phyloP scores from a whole-genome alignment of 2,113 vertebrate genomes.

The Anthoscopus minutus region DNA sequence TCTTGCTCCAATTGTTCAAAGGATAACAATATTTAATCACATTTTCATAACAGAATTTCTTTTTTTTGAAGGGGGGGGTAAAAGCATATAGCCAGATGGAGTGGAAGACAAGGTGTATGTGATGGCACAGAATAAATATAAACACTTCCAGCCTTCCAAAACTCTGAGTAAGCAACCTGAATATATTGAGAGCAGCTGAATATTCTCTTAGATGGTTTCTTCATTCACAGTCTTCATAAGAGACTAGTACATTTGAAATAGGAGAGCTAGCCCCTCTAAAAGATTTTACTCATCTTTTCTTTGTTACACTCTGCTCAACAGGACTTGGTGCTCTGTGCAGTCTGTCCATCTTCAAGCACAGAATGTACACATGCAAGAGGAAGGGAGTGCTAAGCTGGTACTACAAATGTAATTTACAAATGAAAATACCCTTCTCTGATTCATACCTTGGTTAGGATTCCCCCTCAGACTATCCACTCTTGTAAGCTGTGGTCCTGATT shows the following conservation, averaged over 20 bases:
- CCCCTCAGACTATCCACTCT: neutral
- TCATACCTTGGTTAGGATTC: neutral
- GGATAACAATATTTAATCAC: neutral
- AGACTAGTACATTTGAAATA: neutral
- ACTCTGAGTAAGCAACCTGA: neutral
- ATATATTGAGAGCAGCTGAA: neutral
- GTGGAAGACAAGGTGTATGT: neutral
- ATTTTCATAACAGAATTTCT: neutral
- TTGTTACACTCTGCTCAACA: neutral
- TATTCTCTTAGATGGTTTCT: neutral
- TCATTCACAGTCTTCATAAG: neutral
- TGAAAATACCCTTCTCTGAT: neutral
- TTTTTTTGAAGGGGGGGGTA: neutral
- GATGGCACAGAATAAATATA: neutral
- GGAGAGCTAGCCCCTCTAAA: neutral
- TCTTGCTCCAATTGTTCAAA: neutral
- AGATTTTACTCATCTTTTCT: neutral
- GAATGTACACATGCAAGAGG: neutral
- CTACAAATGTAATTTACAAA: neutral
- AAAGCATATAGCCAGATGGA: neutral
- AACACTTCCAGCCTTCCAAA: neutral
- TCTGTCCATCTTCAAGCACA: neutral
- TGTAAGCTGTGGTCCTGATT: neutral
- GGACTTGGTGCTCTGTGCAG: neutral
- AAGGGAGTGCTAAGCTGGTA: neutral